A percentile compares a stretch with the other conserved stretches of the same genome.
Evolutionary conservation across 2,113 vertebrate species (phyloP).

Genomic region (Meles meles): DNA sequence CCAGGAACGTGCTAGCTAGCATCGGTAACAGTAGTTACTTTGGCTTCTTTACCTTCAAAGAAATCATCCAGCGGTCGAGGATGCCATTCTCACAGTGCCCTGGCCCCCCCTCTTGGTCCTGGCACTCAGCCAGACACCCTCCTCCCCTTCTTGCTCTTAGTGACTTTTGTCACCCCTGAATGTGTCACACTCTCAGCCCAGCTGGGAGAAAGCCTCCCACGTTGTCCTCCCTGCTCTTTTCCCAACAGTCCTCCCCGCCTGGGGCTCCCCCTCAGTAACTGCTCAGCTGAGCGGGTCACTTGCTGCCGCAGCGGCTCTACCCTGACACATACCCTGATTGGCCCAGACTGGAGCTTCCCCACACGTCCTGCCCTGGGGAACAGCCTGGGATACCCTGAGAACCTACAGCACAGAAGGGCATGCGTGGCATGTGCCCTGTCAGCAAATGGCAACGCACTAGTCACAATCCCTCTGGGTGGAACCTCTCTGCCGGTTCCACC

Average conservation of each 20-base stretch:
- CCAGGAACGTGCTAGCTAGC: fast-evolving
- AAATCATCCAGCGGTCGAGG: background rate
- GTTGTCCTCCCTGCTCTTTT: background rate
- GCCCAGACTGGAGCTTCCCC: fast-evolving
- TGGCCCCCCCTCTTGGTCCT: background rate
- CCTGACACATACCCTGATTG: background rate
- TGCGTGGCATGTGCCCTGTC: too few species aligned
- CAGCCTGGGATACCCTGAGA: background rate
- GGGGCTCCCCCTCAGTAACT: background rate
- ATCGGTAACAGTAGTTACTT: background rate
- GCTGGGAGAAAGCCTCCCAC: background rate
- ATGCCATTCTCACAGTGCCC: background rate
- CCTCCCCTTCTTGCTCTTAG: background rate
- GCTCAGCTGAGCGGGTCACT: background rate
- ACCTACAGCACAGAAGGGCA: background rate
- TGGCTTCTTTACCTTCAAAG: background rate
- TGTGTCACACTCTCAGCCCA: background rate
- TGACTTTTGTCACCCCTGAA: too few species aligned
- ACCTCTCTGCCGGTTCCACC: background rate
- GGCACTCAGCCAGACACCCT: background rate
- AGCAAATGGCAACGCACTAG: background rate
- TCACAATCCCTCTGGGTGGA: background rate
- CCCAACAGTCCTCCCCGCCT: fast-evolving
- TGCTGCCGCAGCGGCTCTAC: too few species aligned
- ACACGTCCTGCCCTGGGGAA: too few species aligned